phyloP scores from a whole-genome alignment of 2,888 invertebrate species.

The Andrena bicolor region DNA sequence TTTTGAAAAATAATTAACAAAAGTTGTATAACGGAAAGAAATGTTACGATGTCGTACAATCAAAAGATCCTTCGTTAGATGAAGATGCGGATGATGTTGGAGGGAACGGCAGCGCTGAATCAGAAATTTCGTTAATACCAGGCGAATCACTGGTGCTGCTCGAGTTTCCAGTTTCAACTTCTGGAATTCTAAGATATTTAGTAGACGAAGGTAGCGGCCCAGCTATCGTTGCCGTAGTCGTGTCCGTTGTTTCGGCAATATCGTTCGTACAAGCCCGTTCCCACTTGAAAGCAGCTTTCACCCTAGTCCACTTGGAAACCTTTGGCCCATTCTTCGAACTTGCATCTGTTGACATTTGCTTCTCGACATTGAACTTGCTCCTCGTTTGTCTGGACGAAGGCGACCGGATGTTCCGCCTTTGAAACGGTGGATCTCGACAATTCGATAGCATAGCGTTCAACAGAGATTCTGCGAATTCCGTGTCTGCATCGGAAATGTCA shows the following conservation, averaged over 20 bases:
- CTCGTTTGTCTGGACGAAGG: constrained; percentile 78
- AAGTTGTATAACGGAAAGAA: neutral
- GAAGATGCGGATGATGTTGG: constrained; percentile 90
- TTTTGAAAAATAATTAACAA: no score
- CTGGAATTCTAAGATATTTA: constrained; percentile 69
- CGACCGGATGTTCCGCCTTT: constrained; percentile 82
- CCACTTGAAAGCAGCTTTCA: constrained; percentile 95
- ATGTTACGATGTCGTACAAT: constrained; percentile 80
- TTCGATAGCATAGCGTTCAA: constrained; percentile 88
- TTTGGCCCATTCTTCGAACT: constrained; percentile 84
- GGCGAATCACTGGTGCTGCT: constrained; percentile 59
- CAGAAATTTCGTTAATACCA: constrained; percentile 86
- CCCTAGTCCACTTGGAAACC: constrained; percentile 95
- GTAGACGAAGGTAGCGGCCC: constrained; percentile 30
- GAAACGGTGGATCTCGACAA: constrained; percentile 85
- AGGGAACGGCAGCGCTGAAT: constrained; percentile 86
- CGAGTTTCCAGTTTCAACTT: constrained; percentile 56
- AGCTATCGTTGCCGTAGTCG: constrained; percentile 5
- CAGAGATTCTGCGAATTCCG: constrained; percentile 88
- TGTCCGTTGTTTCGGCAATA: constrained; percentile 78
- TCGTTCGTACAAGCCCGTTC: constrained; percentile 89
- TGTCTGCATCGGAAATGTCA: constrained; percentile 87
- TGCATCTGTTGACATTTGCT: constrained; percentile 27
- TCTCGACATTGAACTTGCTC: constrained; percentile 86
- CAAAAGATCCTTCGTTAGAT: constrained; percentile 89